Evolutionary conservation across 2,888 invertebrate genomes (phyloP), one percentile per base, ranked within the genome.

Genomic region (Cosmia pyralina): DNA sequence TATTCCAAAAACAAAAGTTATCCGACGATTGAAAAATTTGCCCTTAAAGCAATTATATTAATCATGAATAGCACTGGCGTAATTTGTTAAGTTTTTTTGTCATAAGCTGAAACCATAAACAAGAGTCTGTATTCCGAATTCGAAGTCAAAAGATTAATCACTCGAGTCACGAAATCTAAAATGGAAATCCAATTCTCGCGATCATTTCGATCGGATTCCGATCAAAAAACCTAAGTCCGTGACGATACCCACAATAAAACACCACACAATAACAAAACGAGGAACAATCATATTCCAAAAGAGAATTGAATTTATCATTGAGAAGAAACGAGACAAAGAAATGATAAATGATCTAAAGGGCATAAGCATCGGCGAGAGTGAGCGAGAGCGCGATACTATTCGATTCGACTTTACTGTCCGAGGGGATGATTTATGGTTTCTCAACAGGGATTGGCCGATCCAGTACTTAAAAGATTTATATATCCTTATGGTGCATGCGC

Each of bases 291-390:
- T 95, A 95, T 93, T 94, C 95, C 87, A 93, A 95, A 95, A 94
- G 94, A 95, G 95, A 95, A 96, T 96, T 95, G 96, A 96, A 96
- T 95, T 95, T 96, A 96, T 96, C 94, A 95, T 94, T 94, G 94
- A 89, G 94, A 92, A 94, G 92, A 90, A 95, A 92, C 93, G 96
- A 95, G 95, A 95, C 93, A 93, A 92, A 91, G 91, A 92, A 93
- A 95, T 96, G 95, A 96, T 96, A 95, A 96, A 96, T 96, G 95
- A 95, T 94, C 92, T 87, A 83, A 87, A 85, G 87, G 85, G 88
- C 88, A 89, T 90, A 89, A 88, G 88, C 78, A 83, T 79, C 82
- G 82, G 76, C 87, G 91, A 85, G 96, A 90, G 94, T 86, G 93
- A 96, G 94, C 82, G 93, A 88, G 95, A 94, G 85, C 85, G 91